A percentile compares a stretch with the other conserved stretches of the same genome.
Evolutionary conservation across 1,140 invertebrate species (phyloP).

Genomic region (Drosophila auraria): DNA sequence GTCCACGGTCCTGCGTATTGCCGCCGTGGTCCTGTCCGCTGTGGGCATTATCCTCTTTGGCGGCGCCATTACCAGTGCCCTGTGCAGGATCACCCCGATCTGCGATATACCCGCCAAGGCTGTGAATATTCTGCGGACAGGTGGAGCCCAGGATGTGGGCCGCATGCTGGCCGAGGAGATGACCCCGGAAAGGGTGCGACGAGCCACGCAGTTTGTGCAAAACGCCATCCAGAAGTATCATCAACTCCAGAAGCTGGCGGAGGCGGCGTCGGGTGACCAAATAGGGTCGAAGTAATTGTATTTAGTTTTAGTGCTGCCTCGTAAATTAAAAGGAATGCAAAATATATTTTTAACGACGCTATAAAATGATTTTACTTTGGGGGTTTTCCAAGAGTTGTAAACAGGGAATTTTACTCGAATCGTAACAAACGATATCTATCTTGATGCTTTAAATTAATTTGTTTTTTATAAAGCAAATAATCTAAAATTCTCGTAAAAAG

Average conservation of each 20-base stretch:
- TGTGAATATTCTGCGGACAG: slow-evolving; percentile 81
- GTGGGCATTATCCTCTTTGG: slow-evolving; percentile 87
- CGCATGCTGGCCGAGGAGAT: slow-evolving; percentile 78
- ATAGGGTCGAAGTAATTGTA: slow-evolving; percentile 14
- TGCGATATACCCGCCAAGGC: slow-evolving; percentile 88
- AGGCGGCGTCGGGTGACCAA: slow-evolving; percentile 20
- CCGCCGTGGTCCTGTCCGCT: slow-evolving; percentile 76
- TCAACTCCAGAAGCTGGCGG: slow-evolving; percentile 58
- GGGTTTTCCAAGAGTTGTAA: not conserved
- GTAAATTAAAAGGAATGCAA: slow-evolving; percentile 46
- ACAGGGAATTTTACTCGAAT: not conserved
- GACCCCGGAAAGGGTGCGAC: slow-evolving; percentile 86
- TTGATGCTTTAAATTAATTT: not conserved
- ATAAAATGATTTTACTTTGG: slow-evolving; percentile 26
- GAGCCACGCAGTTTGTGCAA: slow-evolving; percentile 87
- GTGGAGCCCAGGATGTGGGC: slow-evolving; percentile 73
- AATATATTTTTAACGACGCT: slow-evolving; percentile 55
- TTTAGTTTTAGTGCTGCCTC: slow-evolving; percentile 44
- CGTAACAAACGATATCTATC: not conserved
- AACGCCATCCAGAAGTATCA: slow-evolving; percentile 89
- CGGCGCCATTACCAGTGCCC: slow-evolving; percentile 86
- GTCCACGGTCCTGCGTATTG: slow-evolving; percentile 77
- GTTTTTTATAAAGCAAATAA: not conserved
- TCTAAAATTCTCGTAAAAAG: not conserved
- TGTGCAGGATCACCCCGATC: slow-evolving; percentile 89